Evolutionary conservation across 2,888 invertebrate species (phyloP), one percentile per base, ranked within the genome.

Genomic region (Villa cingulata): DNA sequence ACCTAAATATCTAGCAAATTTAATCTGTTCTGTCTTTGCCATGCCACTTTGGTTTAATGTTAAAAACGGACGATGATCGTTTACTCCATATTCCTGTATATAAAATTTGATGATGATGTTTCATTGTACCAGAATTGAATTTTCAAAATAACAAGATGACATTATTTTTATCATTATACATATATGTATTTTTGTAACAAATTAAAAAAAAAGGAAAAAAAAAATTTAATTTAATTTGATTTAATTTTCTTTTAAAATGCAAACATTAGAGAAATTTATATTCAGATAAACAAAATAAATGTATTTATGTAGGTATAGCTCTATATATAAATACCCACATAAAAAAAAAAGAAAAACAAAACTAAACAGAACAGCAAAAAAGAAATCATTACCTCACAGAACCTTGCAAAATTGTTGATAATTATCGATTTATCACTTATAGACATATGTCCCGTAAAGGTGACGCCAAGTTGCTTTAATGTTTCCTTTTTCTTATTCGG

Each of bases 361-460:
- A 17, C 4, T 7, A 39, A 40, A 40, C 4, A 19, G 6, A 39
- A 15, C 9, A 18, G 17, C 36, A 44, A 48, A 40, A 32, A 32
- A 38, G 14, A 4, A 38, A 15, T 45, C 60, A 62, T 57, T 54
- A 68, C 67, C 60, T 68, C 64, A 57, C 68, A 68, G 53, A 68
- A 68, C 58, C 61, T 64, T 48, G 64, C 64, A 53, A 68, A 68
- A 58, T 68, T 68, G 47, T 68, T 68, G 51, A 68, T 68, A 53
- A 68, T 65, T 62, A 68, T 66, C 58, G 66, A 65, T 62, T 68
- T 68, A 56, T 68, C 67, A 54, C 60, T 58, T 49, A 67, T 55
- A 51, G 65, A 66, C 67, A 68, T 68, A 59, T 68, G 68, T 50
- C 67, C 67, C 27, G 67, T 68, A 48, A 68, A 68, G 36, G 68